Evolutionary conservation across 2,797 vertebrate genomes (phyloP).

Genomic region (Pipistrellus kuhlii): DNA sequence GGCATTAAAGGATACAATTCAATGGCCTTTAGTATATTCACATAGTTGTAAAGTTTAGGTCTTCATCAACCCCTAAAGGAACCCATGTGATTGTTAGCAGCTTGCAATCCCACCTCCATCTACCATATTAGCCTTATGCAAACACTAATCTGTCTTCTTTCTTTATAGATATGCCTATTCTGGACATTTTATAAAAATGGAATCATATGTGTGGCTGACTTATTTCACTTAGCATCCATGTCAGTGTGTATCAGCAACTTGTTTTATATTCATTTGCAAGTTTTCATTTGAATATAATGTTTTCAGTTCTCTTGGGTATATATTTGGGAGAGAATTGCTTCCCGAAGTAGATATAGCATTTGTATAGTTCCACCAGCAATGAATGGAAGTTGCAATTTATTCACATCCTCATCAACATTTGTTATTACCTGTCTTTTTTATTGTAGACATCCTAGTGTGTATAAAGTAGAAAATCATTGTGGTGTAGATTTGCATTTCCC

Average conservation of each 20-base stretch:
- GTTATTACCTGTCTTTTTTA: neutral
- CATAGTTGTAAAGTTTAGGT: slow-evolving; percentile 21
- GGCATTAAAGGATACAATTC: neutral
- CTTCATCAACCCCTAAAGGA: slow-evolving; percentile 8
- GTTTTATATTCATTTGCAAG: neutral
- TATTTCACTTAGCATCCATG: neutral
- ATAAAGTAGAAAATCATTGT: too few relatives aligned
- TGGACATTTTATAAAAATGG: neutral
- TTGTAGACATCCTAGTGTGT: neutral
- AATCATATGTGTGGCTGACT: neutral
- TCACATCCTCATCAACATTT: neutral
- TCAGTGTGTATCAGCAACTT: neutral
- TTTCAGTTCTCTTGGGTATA: neutral
- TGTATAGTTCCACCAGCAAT: neutral
- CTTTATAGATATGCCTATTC: neutral
- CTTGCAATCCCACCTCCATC: neutral
- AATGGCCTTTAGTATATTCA: neutral
- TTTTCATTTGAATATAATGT: neutral
- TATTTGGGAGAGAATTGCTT: neutral
- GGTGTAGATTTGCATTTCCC: neutral
- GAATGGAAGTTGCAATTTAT: neutral
- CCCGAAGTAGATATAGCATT: neutral
- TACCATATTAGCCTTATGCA: neutral
- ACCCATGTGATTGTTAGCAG: neutral
- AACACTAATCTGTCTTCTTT: neutral